phyloP scores from a whole-genome alignment of 2,888 invertebrate species.

The Spicauda simplicius region DNA sequence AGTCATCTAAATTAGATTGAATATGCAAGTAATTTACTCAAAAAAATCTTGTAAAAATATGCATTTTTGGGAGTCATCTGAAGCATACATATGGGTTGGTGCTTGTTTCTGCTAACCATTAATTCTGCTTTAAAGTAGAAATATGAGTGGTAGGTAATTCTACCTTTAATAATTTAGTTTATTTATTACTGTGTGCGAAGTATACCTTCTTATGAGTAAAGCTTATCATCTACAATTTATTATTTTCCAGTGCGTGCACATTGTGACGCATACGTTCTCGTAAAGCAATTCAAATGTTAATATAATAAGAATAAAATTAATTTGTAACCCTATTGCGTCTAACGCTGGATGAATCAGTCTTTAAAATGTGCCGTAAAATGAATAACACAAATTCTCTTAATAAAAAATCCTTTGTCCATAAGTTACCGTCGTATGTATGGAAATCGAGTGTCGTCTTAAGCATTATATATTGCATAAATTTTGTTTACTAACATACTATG shows the following conservation, averaged over 20 bases:
- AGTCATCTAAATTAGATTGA: too few species aligned
- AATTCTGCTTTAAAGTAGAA: too few species aligned
- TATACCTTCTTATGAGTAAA: not conserved
- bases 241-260: not conserved
- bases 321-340: not conserved
- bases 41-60: too few species aligned
- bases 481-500: conserved; percentile 64
- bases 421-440: conserved; percentile 36
- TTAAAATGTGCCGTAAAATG: not conserved
- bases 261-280: not conserved
- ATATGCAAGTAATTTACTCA: too few species aligned
- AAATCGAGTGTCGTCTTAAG: conserved; percentile 44
- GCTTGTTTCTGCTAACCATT: too few species aligned
- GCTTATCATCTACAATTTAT: not conserved
- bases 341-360: not conserved
- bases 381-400: not conserved
- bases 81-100: too few species aligned
- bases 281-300: conserved; percentile 16
- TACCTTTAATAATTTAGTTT: too few species aligned
- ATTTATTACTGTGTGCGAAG: too few species aligned
- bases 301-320: conserved; percentile 6
- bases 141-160: too few species aligned
- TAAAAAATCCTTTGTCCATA: conserved; percentile 27
- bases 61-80: too few species aligned
- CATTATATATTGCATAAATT: conserved; percentile 52